Evolutionary conservation across 2,888 invertebrate genomes (phyloP).

Genomic region (Nephrotoma guestfalica): DNA sequence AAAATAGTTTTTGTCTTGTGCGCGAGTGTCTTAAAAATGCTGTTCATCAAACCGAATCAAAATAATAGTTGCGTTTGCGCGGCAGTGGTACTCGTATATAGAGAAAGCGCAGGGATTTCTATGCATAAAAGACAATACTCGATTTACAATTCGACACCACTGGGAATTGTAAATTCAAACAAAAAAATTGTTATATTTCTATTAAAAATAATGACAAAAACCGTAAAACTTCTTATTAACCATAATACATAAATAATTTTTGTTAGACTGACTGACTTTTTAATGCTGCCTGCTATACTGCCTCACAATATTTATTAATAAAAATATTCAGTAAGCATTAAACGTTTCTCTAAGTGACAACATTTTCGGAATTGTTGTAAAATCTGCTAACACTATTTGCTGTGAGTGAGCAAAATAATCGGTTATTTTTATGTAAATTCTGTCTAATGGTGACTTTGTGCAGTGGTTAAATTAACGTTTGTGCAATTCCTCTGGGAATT

Average conservation of each 20-base stretch:
- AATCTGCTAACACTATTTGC: neutral
- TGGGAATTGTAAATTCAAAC: neutral
- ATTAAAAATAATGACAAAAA: neutral
- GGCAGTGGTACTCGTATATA: neutral
- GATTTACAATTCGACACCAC: neutral
- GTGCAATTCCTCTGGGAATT: neutral
- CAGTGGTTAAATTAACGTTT: neutral
- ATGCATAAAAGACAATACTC: neutral
- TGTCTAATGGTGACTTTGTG: neutral
- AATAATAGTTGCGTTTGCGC: neutral
- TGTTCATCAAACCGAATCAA: neutral
- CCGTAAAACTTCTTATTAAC: neutral
- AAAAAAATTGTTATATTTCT: neutral
- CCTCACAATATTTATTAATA: neutral
- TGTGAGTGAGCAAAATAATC: neutral
- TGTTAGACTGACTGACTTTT: neutral
- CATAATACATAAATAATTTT: neutral
- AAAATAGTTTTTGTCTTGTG: neutral
- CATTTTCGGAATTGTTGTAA: neutral
- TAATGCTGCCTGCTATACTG: neutral
- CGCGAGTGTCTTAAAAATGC: neutral
- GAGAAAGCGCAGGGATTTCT: neutral
- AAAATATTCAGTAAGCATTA: conserved; percentile 1
- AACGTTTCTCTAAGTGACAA: neutral
- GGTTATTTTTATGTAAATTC: neutral